phyloP scores from a whole-genome alignment of 1,140 invertebrate species.

The Conopomorpha cramerella region DNA sequence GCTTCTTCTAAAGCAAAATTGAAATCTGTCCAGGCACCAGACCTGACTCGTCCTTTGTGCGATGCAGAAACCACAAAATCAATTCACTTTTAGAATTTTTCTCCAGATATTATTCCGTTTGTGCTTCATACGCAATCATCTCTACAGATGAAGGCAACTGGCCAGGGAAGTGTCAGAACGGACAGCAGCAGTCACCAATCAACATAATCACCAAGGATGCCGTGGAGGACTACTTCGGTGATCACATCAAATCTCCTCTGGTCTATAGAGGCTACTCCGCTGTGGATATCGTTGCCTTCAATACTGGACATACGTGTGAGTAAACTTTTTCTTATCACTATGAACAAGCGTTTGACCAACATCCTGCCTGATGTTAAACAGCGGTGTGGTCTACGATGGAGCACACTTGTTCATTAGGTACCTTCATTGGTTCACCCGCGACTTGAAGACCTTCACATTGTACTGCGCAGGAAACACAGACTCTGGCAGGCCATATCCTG shows the following conservation, averaged over 20 bases:
- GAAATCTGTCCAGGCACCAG: too few species aligned
- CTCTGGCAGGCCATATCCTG: too few species aligned
- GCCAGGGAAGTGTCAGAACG: conserved; percentile 25
- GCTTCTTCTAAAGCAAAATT: too few species aligned
- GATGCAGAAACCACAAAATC: too few species aligned
- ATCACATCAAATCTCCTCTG: conserved; percentile 28
- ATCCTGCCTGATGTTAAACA: background rate
- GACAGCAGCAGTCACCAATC: conserved; percentile 33
- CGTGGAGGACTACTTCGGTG: conserved; percentile 16
- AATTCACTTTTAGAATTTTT: too few species aligned
- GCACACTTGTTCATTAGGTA: background rate
- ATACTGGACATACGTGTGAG: conserved; percentile 39
- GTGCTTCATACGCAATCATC: too few species aligned
- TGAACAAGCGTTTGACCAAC: too few species aligned
- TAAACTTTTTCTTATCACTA: too few species aligned
- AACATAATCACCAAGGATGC: conserved; percentile 29
- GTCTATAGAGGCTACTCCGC: conserved; percentile 24
- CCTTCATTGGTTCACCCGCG: background rate
- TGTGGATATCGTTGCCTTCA: conserved; percentile 18
- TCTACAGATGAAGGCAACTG: conserved; percentile 25
- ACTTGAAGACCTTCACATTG: background rate
- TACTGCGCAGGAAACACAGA: background rate
- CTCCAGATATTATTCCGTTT: too few species aligned
- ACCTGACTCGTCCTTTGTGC: too few species aligned
- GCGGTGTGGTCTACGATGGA: background rate